Conservation (phyloP, 2,113 vertebrate species). For the Canis aureus region DNA sequence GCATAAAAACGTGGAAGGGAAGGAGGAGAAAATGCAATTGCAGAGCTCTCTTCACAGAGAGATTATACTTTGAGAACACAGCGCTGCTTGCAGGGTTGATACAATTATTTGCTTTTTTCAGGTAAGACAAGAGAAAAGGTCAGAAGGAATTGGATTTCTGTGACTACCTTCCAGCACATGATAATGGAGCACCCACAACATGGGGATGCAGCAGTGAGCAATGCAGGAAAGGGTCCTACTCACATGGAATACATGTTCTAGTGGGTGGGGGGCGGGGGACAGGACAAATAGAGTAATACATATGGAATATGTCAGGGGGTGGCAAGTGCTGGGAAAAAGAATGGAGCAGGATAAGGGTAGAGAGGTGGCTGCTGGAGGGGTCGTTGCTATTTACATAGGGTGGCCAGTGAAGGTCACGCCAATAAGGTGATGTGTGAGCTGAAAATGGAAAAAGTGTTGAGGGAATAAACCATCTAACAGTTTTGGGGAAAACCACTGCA, state of each 20-base stretch:
- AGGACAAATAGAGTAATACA: background rate
- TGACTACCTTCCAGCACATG: background rate
- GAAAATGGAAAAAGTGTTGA: background rate
- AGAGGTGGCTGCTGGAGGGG: background rate
- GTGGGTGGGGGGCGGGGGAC: background rate
- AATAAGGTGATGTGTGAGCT: background rate
- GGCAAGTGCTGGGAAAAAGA: background rate
- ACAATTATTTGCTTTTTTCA: background rate
- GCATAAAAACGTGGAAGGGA: background rate
- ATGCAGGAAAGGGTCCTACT: background rate
- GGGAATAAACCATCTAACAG: background rate
- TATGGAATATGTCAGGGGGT: background rate
- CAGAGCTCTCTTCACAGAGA: background rate
- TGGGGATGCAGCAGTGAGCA: no score
- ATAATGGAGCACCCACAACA: background rate
- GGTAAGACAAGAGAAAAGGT: background rate
- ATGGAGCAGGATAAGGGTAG: background rate
- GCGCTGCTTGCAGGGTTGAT: background rate
- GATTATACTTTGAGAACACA: background rate
- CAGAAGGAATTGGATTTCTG: background rate
- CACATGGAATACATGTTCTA: background rate
- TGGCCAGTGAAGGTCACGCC: background rate
- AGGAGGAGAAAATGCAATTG: background rate
- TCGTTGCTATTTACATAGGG: background rate
- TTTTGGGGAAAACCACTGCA: background rate